Conservation (phyloP, 2,888 invertebrate genomes). For the Eumerus sabulonum region DNA sequence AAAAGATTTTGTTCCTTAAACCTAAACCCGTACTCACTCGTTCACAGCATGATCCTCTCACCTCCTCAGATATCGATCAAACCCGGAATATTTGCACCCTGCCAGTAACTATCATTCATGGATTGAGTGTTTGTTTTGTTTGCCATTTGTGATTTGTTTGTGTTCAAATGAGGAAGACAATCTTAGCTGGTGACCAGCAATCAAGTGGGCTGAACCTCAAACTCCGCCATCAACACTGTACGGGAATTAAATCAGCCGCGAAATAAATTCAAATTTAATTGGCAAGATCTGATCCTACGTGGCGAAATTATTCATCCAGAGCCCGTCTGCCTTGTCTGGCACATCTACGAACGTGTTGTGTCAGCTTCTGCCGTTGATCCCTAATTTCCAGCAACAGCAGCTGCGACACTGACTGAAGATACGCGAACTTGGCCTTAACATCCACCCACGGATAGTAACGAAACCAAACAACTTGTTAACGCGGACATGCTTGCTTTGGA, state of each 20-base stretch:
- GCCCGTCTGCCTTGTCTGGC: slow-evolving; percentile 5
- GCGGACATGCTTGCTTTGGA: slow-evolving; percentile 73
- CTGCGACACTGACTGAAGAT: slow-evolving; percentile 11
- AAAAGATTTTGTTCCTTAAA: slow-evolving; percentile 28
- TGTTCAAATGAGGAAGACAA: slow-evolving; percentile 58
- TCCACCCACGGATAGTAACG: slow-evolving; percentile 67
- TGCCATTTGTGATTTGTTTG: slow-evolving; percentile 26
- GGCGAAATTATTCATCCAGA: slow-evolving; percentile 59
- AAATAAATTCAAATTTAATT: slow-evolving; percentile 79
- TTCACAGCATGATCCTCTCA: slow-evolving; percentile 32
- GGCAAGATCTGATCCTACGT: slow-evolving; percentile 73
- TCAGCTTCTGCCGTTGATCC: slow-evolving; percentile 51
- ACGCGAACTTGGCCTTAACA: slow-evolving; percentile 56
- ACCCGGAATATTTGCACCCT: slow-evolving; percentile 66
- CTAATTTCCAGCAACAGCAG: slow-evolving; percentile 57
- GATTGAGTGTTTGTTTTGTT: slow-evolving; percentile 29
- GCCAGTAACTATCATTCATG: slow-evolving; percentile 63
- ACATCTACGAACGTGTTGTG: slow-evolving; percentile 52
- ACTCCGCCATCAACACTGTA: slow-evolving; percentile 48
- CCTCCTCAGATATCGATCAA: slow-evolving; percentile 60
- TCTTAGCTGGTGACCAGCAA: slow-evolving; percentile 49
- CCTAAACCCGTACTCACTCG: slow-evolving; percentile 22
- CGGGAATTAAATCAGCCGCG: slow-evolving; percentile 71
- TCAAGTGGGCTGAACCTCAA: slow-evolving; percentile 34
- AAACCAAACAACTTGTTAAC: slow-evolving; percentile 75